These are phyloP conservation scores for Orchesella cincta DNA, from an alignment of 1,140 invertebrate genomes.

Conservation along the genomic window DNA sequence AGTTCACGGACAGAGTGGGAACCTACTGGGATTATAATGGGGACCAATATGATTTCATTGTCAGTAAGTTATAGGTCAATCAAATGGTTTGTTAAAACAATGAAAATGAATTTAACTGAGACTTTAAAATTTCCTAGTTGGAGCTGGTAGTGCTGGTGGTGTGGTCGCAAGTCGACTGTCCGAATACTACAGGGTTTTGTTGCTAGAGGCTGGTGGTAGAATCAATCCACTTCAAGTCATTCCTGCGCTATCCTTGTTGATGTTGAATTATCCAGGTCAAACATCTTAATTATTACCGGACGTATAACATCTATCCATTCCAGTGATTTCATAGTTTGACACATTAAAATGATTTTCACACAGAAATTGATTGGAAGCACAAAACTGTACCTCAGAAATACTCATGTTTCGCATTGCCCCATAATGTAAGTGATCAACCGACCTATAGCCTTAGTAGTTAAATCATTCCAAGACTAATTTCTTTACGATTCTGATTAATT, in stretches of 20 bases:
- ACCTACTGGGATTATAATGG: conserved; percentile 27
- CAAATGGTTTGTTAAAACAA: background rate
- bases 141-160: background rate
- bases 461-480: background rate
- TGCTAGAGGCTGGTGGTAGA: conserved; percentile 24
- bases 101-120: background rate
- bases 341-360: conserved; percentile 25
- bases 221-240: conserved; percentile 27
- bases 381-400: conserved; percentile 29
- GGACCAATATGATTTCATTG: conserved; percentile 15
- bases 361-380: conserved; percentile 32
- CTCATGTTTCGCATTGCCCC: conserved; percentile 29
- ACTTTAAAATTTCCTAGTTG: background rate
- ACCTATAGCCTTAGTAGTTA: conserved; percentile 17
- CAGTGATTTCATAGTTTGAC: background rate
- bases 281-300: background rate
- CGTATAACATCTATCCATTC: background rate
- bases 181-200: conserved; percentile 1
- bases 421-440: conserved; percentile 3
- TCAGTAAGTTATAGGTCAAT: background rate
- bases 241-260: conserved; percentile 17
- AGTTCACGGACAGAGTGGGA: conserved; percentile 20
- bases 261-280: conserved; percentile 28
- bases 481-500: too few relatives aligned
- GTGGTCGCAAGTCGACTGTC: conserved; percentile 8